Evolutionary conservation across 2,113 vertebrate species (phyloP).

Genomic region (Puma concolor): DNA sequence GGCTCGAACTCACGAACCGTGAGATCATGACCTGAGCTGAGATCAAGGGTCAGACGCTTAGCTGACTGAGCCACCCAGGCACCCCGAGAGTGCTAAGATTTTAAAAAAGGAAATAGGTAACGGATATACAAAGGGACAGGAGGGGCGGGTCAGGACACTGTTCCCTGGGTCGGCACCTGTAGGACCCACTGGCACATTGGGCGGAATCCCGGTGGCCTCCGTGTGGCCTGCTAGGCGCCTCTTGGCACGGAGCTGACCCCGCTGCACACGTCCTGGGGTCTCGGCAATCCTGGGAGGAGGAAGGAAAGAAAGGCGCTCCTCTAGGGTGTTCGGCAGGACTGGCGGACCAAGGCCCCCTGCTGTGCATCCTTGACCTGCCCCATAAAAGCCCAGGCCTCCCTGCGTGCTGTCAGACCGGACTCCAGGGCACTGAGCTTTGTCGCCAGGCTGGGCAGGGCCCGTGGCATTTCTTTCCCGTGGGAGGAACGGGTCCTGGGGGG

Average conservation of each 20-base stretch:
- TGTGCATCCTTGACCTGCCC: rapidly evolving
- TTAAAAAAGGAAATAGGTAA: neutral
- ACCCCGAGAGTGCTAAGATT: neutral
- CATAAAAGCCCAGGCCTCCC: neutral
- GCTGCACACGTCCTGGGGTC: neutral
- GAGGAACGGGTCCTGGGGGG: too few relatives aligned
- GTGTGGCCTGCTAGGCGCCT: rapidly evolving
- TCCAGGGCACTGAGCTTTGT: neutral
- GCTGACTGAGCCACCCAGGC: too few relatives aligned
- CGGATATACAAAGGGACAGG: neutral
- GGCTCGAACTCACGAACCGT: too few relatives aligned
- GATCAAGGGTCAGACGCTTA: too few relatives aligned
- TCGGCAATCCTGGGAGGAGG: neutral
- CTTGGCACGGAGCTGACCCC: neutral
- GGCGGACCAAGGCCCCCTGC: neutral
- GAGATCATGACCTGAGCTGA: too few relatives aligned
- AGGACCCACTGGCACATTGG: too few relatives aligned
- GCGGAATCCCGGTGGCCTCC: neutral
- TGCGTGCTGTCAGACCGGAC: neutral
- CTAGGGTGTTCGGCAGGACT: neutral
- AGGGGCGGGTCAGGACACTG: neutral
- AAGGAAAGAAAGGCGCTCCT: neutral
- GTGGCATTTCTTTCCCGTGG: rapidly evolving
- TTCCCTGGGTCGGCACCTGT: neutral
- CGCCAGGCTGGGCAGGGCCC: too few relatives aligned